Conservation (phyloP, 2,888 invertebrate genomes). For the Helicoverpa assulta region DNA sequence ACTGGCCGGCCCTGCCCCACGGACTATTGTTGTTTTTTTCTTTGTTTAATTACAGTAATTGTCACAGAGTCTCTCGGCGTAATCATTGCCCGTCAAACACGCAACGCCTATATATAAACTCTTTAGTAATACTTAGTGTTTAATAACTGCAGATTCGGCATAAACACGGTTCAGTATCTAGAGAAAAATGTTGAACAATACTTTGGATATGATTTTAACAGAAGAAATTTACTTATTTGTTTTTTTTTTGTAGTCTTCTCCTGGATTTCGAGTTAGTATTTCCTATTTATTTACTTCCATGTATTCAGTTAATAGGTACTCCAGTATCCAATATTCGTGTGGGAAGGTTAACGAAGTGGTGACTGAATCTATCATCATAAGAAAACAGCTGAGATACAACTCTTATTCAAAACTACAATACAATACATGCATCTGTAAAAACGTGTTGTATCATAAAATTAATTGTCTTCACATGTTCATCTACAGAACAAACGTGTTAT, state of each 20-base stretch:
- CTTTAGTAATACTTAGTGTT: slow-evolving; percentile 46
- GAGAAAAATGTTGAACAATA: no score
- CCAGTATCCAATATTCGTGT: no score
- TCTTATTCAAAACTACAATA: slow-evolving; percentile 6
- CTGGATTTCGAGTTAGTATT: no score
- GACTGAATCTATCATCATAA: background rate
- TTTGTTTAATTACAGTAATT: slow-evolving; percentile 74
- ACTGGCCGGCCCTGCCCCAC: slow-evolving; percentile 49
- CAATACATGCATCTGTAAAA: slow-evolving; percentile 20
- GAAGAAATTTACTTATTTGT: no score
- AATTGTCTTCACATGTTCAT: slow-evolving; percentile 45
- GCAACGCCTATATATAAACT: slow-evolving; percentile 68
- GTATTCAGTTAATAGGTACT: no score
- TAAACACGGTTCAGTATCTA: background rate
- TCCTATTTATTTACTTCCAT: no score
- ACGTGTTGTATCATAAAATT: slow-evolving; percentile 38
- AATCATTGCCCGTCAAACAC: slow-evolving; percentile 59
- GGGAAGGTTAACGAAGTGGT: no score
- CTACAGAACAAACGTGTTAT: slow-evolving; percentile 20
- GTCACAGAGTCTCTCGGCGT: slow-evolving; percentile 56
- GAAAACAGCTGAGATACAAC: background rate
- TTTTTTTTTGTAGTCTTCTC: no score
- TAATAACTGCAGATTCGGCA: slow-evolving; percentile 25
- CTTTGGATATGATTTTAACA: no score
- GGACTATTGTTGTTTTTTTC: slow-evolving; percentile 66